phyloP scores from a whole-genome alignment of 2,113 vertebrate species.

The Marmota flaviventris region DNA sequence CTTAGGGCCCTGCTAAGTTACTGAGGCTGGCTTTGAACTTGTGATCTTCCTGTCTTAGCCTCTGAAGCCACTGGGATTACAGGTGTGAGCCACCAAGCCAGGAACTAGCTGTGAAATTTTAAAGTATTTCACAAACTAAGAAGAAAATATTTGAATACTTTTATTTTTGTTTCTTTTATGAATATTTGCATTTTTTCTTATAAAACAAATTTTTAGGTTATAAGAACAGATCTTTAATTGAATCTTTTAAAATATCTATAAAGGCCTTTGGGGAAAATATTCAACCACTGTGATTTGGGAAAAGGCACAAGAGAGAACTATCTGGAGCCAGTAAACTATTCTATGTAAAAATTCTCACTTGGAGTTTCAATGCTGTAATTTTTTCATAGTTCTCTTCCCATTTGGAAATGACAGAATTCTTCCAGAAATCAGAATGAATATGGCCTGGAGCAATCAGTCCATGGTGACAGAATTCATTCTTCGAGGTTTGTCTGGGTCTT shows the following conservation, averaged over 20 bases:
- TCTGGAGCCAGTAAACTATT: not conserved
- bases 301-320: not conserved
- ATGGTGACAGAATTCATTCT: conserved; percentile 48
- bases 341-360: not conserved
- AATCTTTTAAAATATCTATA: not conserved
- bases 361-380: not conserved
- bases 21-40: too few relatives aligned
- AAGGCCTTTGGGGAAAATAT: not conserved
- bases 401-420: not conserved
- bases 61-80: too few relatives aligned
- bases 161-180: not conserved
- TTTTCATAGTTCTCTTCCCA: conserved; percentile 6
- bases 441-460: conserved; percentile 60
- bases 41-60: too few relatives aligned
- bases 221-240: not conserved
- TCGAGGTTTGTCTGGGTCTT: conserved; percentile 13
- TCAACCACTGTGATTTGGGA: not conserved
- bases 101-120: too few relatives aligned
- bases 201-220: not conserved
- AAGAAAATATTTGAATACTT: not conserved
- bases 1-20: too few relatives aligned
- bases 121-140: not conserved
- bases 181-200: not conserved
- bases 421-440: not conserved
- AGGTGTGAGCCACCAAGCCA: too few relatives aligned